Evolutionary conservation across 2,113 vertebrate species (phyloP), one percentile per base, ranked within the genome.

Genomic region (Trinectes maculatus): DNA sequence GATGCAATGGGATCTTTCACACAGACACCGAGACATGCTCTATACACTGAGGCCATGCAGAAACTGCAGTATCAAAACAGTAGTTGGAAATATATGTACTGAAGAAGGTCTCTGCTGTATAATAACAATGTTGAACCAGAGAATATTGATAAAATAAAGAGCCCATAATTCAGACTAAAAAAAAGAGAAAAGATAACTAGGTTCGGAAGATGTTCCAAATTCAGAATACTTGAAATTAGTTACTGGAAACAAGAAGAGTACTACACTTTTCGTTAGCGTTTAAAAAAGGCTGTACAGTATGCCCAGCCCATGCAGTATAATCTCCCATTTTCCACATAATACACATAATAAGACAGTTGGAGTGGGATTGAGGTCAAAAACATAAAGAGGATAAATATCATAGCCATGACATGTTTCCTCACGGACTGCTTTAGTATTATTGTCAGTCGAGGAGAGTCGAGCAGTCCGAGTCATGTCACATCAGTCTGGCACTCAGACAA

Each of bases 1-100:
- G n/a, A 54, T 55, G 68, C 63, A 63, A 47, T 5, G 36, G 60
- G 64, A 76, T 81, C 49, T 76, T 79, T 87, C 74, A 71, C 48
- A 71, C 43, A 21, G 57, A 77, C 37, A 42, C 37, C 12, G 69
- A 71, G 67, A 42, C 26, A 37, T 42, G 18, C 42, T 54, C 25
- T 18, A 13, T 60, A 29, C 37, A 6, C 69, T 42, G 42, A 1
- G 56, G 49, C 37, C 42, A 15, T 9, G 28, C 6, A 43, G 31
- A 53, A 52, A 62, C 24, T 49, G 18, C 29, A 59, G 34, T 5
- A 37, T 37, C 29, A 44, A 25, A 71, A 42, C 33, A 28, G 42
- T 15, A 34, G 18, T 15, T 11, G 2, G 12, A 26, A 52, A 62
- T 25, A 54, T 26, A 25, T n/a, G 40, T 1, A 59, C 25, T 28